Percentiles rank a stretch among this genome's conserved stretches.
Evolutionary conservation across 2,113 vertebrate genomes (phyloP).

Genomic region (Barnardius zonarius): DNA sequence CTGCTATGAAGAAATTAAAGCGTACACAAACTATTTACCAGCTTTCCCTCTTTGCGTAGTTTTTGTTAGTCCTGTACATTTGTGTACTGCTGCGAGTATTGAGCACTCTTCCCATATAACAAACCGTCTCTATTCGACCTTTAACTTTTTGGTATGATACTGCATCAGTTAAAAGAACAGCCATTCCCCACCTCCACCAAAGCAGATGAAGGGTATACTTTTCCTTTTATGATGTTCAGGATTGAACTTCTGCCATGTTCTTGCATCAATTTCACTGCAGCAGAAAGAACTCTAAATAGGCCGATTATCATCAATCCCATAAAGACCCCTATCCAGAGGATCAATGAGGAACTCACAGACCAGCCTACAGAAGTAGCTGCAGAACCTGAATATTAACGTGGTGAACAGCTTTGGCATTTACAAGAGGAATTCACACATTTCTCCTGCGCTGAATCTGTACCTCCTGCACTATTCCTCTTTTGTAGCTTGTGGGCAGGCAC

Average conservation of each 20-base stretch:
- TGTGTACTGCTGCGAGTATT: background rate
- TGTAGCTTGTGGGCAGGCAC: background rate
- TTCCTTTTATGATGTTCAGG: background rate
- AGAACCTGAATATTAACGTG: background rate
- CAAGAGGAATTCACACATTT: background rate
- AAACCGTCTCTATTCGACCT: background rate
- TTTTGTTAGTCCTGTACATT: background rate
- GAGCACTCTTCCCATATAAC: background rate
- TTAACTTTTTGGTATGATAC: background rate
- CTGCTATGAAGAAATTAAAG: background rate
- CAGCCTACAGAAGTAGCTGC: background rate
- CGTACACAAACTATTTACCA: background rate
- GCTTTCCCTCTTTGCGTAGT: background rate
- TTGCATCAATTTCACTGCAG: background rate
- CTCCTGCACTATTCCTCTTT: background rate
- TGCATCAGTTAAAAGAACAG: background rate
- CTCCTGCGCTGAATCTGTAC: rapidly evolving
- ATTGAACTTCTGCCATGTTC: background rate
- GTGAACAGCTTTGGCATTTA: background rate
- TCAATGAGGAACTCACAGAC: background rate
- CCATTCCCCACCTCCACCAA: background rate
- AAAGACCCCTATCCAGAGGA: background rate
- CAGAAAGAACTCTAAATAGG: background rate
- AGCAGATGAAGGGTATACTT: background rate
- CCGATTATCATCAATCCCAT: background rate